Conservation (phyloP, 2,888 invertebrate species). For the Teleogryllus oceanicus region DNA sequence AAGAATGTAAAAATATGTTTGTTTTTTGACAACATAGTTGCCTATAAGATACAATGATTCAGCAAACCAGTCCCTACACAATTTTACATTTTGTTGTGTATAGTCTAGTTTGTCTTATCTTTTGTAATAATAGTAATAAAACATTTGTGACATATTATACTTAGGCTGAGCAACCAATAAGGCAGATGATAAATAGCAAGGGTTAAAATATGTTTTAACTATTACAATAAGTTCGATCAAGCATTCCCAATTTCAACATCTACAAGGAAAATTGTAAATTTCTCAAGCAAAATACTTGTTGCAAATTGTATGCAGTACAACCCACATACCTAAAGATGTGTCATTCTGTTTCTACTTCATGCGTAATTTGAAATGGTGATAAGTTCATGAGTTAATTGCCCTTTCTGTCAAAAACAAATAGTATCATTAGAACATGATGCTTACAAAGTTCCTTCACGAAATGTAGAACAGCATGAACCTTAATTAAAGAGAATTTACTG, state of each 20-base stretch:
- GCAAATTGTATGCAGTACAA: too few relatives aligned
- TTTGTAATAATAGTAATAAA: neutral
- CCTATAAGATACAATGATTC: neutral
- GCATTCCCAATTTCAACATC: neutral
- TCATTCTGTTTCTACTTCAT: too few relatives aligned
- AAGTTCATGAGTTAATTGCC: too few relatives aligned
- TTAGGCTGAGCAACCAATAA: neutral
- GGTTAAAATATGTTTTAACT: neutral
- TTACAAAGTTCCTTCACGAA: too few relatives aligned
- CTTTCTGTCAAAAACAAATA: too few relatives aligned
- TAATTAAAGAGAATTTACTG: too few relatives aligned
- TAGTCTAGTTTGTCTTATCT: neutral
- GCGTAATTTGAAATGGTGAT: too few relatives aligned
- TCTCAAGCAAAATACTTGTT: neutral
- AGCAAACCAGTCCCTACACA: slow-evolving; percentile 18
- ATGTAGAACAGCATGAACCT: too few relatives aligned
- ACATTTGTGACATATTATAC: neutral
- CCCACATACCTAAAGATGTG: too few relatives aligned
- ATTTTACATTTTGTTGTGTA: neutral
- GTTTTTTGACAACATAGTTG: slow-evolving; percentile 3
- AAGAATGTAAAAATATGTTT: slow-evolving; percentile 3
- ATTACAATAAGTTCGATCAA: slow-evolving; percentile 7
- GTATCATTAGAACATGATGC: too few relatives aligned
- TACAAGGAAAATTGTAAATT: slow-evolving; percentile 1
- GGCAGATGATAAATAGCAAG: slow-evolving; percentile 18